Percentiles rank a stretch among this genome's conserved stretches.
Conservation (phyloP, 2,888 invertebrate genomes). For the Xestia sexstrigata region DNA sequence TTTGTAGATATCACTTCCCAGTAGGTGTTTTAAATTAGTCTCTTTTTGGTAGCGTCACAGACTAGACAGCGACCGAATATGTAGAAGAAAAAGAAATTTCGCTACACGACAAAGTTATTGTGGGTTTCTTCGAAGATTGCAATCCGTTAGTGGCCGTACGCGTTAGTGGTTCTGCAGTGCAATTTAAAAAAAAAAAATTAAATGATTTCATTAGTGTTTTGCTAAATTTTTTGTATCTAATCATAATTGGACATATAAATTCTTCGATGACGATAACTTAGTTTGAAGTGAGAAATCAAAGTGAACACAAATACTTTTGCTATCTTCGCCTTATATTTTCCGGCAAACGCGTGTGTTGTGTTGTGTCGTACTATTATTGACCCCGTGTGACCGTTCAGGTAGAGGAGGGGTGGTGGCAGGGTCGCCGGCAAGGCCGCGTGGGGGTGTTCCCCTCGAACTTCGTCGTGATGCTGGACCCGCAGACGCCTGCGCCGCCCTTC, state of each 20-base stretch:
- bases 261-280: not conserved
- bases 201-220: slow-evolving; percentile 31
- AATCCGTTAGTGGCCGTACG: slow-evolving; percentile 40
- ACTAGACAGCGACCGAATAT: slow-evolving; percentile 38
- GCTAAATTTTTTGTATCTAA: slow-evolving; percentile 31
- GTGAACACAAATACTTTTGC: slow-evolving; percentile 8
- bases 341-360: not conserved
- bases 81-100: slow-evolving; percentile 35
- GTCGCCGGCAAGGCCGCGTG: slow-evolving; percentile 93
- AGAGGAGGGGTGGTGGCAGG: slow-evolving; percentile 98
- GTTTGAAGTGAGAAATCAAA: slow-evolving; percentile 28
- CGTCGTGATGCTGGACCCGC: slow-evolving; percentile 93
- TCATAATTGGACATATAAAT: slow-evolving; percentile 2
- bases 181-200: slow-evolving; percentile 24
- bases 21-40: slow-evolving; percentile 45
- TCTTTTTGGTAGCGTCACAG: slow-evolving; percentile 20
- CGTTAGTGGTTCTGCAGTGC: slow-evolving; percentile 41
- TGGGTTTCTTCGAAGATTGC: slow-evolving; percentile 39
- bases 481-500: slow-evolving; percentile 79
- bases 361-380: slow-evolving; percentile 17
- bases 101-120: slow-evolving; percentile 32
- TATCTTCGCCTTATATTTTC: not conserved
- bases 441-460: slow-evolving; percentile 99
- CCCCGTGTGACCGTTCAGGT: slow-evolving; percentile 31
- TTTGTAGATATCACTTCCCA: slow-evolving; percentile 45